Conservation (phyloP, 2,113 vertebrate species). For the Lates calcarifer region DNA sequence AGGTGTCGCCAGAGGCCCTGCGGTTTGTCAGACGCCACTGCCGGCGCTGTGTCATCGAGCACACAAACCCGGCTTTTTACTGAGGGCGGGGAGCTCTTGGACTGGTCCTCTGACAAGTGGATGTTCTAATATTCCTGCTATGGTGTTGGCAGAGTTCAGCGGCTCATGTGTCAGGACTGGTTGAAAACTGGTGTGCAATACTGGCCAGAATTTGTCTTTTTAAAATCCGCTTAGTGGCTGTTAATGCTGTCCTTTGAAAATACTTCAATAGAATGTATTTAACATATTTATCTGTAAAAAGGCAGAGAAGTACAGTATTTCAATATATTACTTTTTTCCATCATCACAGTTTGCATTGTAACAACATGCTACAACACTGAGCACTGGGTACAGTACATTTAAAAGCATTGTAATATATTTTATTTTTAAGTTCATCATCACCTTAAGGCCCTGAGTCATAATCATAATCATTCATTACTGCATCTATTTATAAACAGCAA, state of each 20-base stretch:
- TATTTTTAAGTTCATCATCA: slow-evolving; percentile 46
- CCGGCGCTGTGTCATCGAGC: slow-evolving; percentile 96
- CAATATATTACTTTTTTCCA: slow-evolving; percentile 25
- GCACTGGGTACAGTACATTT: slow-evolving; percentile 72
- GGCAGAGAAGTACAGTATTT: slow-evolving; percentile 60
- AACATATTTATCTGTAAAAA: slow-evolving; percentile 81
- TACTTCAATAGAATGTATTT: slow-evolving; percentile 79
- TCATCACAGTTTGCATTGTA: slow-evolving; percentile 52
- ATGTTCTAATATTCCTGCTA: slow-evolving; percentile 72
- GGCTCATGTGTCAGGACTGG: slow-evolving; percentile 44
- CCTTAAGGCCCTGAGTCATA: slow-evolving; percentile 52
- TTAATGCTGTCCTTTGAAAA: slow-evolving; percentile 58
- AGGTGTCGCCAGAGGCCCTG: slow-evolving; percentile 94
- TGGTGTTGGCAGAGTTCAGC: slow-evolving; percentile 45
- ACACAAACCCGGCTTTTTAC: slow-evolving; percentile 98
- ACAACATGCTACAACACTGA: slow-evolving; percentile 61
- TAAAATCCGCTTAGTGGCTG: slow-evolving; percentile 49
- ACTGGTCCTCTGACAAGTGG: slow-evolving; percentile 70
- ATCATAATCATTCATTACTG: slow-evolving; percentile 53
- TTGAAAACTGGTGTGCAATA: slow-evolving; percentile 74
- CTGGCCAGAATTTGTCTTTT: slow-evolving; percentile 56
- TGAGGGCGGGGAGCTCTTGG: slow-evolving; percentile 75
- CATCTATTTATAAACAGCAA: slow-evolving; percentile 73
- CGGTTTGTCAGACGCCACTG: slow-evolving; percentile 94
- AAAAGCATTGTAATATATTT: slow-evolving; percentile 57